A percentile compares a stretch with the other conserved stretches of the same genome.
These are phyloP conservation scores for Rafetus swinhoei DNA, from an alignment of 2,113 vertebrate species.

Conservation along the genomic window DNA sequence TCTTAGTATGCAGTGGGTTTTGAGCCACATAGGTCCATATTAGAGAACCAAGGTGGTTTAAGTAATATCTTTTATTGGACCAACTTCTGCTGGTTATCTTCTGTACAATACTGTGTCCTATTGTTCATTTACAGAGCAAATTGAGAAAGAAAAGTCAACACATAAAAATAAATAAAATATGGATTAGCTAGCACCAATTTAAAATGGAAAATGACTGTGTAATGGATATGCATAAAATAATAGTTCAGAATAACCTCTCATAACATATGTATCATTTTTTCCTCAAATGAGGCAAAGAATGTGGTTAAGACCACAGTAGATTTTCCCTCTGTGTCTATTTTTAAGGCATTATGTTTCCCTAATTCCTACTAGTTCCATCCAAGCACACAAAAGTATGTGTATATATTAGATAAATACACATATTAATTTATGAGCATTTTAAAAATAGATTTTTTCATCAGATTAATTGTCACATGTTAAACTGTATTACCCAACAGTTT, in stretches of 20 bases:
- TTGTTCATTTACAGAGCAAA: not conserved
- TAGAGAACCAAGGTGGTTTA: not conserved
- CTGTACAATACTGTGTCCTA: not conserved
- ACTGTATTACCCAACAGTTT: not conserved
- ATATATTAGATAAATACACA: not conserved
- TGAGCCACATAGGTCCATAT: not conserved
- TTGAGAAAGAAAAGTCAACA: not conserved
- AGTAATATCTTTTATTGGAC: not conserved
- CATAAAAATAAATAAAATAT: not conserved
- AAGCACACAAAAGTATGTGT: not conserved
- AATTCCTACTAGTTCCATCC: not conserved
- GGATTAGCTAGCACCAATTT: not conserved
- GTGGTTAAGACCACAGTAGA: not conserved
- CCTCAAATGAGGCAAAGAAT: slow-evolving; percentile 39
- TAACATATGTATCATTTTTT: slow-evolving; percentile 32
- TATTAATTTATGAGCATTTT: not conserved
- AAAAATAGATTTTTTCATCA: not conserved
- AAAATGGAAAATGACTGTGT: slow-evolving; percentile 7
- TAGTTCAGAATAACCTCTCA: slow-evolving; percentile 26
- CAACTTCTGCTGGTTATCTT: not conserved
- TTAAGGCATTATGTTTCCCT: slow-evolving; percentile 18
- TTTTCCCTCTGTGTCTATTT: not conserved
- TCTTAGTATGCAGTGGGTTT: not conserved
- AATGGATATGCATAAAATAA: not conserved
- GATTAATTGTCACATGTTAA: not conserved